Evolutionary conservation across 2,888 invertebrate species (phyloP).

Genomic region (Drosophila hamatofila): DNA sequence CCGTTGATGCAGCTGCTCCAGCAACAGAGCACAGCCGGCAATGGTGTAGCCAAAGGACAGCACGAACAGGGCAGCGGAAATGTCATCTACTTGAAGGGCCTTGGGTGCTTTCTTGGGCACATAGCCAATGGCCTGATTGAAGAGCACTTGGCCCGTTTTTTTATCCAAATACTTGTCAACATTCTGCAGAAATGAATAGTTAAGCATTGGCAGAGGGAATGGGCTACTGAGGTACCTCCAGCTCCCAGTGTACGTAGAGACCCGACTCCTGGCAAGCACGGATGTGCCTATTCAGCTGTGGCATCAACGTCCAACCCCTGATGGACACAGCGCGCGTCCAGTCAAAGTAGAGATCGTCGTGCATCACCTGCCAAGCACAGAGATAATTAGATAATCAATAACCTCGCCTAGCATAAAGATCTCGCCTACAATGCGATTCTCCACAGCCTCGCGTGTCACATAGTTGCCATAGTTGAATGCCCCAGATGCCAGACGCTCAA

Average conservation of each 20-base stretch:
- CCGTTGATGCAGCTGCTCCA: constrained; percentile 59
- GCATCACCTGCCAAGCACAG: constrained; percentile 66
- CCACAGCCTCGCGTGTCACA: constrained; percentile 71
- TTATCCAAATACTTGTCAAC: constrained; percentile 74
- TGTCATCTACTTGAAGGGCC: constrained; percentile 76
- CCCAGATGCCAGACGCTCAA: constrained; percentile 82
- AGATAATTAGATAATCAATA: not conserved
- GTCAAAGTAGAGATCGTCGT: constrained; percentile 83
- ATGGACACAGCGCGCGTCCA: constrained; percentile 83
- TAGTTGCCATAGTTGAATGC: constrained; percentile 78
- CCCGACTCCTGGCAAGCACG: constrained; percentile 80
- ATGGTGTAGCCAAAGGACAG: constrained; percentile 75
- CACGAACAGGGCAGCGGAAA: constrained; percentile 82
- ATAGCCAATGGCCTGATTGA: constrained; percentile 67
- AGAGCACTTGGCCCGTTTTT: constrained; percentile 73
- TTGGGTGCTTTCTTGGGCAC: constrained; percentile 70
- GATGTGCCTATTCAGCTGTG: constrained; percentile 76
- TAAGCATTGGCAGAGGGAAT: not conserved
- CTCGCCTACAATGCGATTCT: constrained; percentile 77
- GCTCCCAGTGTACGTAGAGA: constrained; percentile 82
- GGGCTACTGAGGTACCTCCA: constrained; percentile 50
- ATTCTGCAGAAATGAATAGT: constrained; percentile 41
- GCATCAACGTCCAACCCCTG: constrained; percentile 83
- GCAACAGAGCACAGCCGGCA: constrained; percentile 63
- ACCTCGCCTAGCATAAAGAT: not conserved